Conservation (phyloP, 2,888 invertebrate genomes). For the Carterocephalus palaemon region DNA sequence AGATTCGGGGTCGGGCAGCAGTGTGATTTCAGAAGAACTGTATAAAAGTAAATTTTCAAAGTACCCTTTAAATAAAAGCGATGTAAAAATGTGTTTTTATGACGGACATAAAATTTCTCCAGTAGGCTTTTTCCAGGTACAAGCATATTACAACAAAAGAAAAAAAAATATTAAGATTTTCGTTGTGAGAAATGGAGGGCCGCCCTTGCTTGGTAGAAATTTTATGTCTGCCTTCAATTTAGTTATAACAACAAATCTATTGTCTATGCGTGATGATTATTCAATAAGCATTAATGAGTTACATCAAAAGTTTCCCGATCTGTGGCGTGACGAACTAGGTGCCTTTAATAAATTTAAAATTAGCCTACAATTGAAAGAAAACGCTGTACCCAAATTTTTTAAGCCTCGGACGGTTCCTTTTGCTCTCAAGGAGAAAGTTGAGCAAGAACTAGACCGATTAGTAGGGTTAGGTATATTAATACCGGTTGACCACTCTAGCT, state of each 20-base stretch:
- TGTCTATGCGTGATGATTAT: background rate
- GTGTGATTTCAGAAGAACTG: constrained; percentile 28
- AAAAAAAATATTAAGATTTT: constrained; percentile 26
- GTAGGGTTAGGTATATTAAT: constrained; percentile 15
- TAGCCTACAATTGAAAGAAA: constrained; percentile 26
- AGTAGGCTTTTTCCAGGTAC: constrained; percentile 24
- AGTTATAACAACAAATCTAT: constrained; percentile 1
- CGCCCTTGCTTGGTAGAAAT: constrained; percentile 28
- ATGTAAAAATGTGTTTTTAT: constrained; percentile 33
- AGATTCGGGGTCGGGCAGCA: constrained; percentile 29
- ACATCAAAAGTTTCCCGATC: background rate
- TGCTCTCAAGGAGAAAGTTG: constrained; percentile 22
- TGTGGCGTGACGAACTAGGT: constrained; percentile 27
- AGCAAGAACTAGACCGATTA: constrained; percentile 13
- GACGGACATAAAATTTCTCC: constrained; percentile 34
- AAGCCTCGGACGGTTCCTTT: constrained; percentile 25
- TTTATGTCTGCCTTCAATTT: constrained; percentile 29
- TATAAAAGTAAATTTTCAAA: constrained; percentile 22
- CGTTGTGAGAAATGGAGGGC: constrained; percentile 32
- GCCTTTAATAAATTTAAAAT: constrained; percentile 24
- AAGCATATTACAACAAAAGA: constrained; percentile 18
- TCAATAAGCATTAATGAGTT: constrained; percentile 19
- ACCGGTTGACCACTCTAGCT: constrained; percentile 23
- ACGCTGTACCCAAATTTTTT: constrained; percentile 27
- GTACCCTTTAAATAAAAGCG: constrained; percentile 11